Conservation (phyloP, 92 coral and sea anemone species). For the Palythoa caribaeorum region DNA sequence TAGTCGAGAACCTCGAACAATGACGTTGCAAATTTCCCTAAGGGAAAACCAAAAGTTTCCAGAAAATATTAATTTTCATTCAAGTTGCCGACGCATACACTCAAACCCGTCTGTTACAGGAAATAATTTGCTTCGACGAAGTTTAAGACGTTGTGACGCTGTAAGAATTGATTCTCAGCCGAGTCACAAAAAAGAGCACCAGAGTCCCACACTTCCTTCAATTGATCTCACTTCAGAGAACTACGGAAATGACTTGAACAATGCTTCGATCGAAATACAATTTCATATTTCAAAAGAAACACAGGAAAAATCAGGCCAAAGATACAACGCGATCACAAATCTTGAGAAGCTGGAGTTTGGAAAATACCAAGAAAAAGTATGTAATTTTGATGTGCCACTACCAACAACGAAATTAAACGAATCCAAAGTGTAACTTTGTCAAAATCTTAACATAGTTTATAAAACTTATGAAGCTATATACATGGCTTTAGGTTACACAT, state of each 20-base stretch:
- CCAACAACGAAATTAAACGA: neutral
- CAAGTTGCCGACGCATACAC: slow-evolving; percentile 7
- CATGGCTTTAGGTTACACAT: too few relatives aligned
- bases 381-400: neutral
- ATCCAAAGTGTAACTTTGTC: too few relatives aligned
- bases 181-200: neutral
- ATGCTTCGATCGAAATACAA: too few relatives aligned
- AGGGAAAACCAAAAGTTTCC: slow-evolving; percentile 14
- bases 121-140: slow-evolving; percentile 12
- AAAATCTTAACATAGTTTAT: too few relatives aligned
- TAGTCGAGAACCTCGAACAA: slow-evolving; percentile 5
- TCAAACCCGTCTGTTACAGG: neutral
- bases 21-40: neutral
- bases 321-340: neutral
- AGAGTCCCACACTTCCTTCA: neutral
- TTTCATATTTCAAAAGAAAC: neutral
- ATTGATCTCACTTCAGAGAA: neutral
- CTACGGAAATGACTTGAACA: neutral
- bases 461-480: too few relatives aligned
- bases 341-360: too few relatives aligned
- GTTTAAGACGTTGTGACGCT: neutral
- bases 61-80: slow-evolving; percentile 1
- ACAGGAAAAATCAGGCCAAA: neutral
- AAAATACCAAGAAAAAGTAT: neutral
- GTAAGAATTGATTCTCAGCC: neutral